A percentile compares a stretch with the other conserved stretches of the same genome.
These are phyloP conservation scores for Amphipyra berbera DNA, from an alignment of 2,888 invertebrate species.

Conservation along the genomic window DNA sequence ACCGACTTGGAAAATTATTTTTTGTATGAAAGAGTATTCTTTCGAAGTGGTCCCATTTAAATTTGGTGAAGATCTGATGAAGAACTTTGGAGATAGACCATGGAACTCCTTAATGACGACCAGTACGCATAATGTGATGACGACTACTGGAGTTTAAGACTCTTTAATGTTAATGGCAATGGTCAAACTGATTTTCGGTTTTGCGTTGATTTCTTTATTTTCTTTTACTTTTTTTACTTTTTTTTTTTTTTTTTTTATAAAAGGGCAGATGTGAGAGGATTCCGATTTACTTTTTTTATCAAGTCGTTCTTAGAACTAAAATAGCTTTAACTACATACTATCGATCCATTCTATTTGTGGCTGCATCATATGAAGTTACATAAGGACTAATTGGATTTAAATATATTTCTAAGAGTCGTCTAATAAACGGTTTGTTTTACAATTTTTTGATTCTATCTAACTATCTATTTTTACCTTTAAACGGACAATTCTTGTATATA, in stretches of 20 bases:
- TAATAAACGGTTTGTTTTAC: conserved; percentile 1
- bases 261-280: conserved; percentile 7
- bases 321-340: conserved; percentile 6
- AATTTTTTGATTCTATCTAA: not conserved
- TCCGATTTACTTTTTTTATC: not conserved
- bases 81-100: no score
- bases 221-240: not conserved
- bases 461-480: no score
- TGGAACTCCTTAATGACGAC: no score
- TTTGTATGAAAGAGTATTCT: no score
- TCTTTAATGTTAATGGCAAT: no score
- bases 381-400: conserved; percentile 29
- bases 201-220: not conserved
- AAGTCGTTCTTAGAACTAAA: conserved; percentile 8
- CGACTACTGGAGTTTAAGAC: no score
- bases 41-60: no score
- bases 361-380: conserved; percentile 11
- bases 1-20: no score
- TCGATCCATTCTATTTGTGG: conserved; percentile 36
- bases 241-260: not conserved
- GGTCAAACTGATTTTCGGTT: not conserved
- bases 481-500: no score
- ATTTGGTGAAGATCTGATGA: no score
- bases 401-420: conserved; percentile 4
- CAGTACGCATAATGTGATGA: no score